These are phyloP conservation scores for Acanthisitta chloris DNA, from an alignment of 2,113 vertebrate species.

Conservation along the genomic window DNA sequence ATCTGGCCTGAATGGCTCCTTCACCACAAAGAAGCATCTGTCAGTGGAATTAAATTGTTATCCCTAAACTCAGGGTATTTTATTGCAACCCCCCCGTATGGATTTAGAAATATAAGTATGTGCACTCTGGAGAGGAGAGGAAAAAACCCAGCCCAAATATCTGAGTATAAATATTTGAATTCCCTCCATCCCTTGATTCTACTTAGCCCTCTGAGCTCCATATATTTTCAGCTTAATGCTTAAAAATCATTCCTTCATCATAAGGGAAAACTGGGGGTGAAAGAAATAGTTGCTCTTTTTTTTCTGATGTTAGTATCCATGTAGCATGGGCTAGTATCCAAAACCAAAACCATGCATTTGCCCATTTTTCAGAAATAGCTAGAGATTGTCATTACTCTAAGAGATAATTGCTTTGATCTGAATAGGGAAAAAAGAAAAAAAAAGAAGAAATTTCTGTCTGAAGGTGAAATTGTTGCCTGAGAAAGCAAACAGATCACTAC, in stretches of 20 bases:
- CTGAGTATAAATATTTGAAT: not conserved
- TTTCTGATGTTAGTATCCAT: not conserved
- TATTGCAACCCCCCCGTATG: not conserved
- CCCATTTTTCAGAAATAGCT: not conserved
- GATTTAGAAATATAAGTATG: not conserved
- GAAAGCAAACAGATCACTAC: not conserved
- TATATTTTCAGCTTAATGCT: not conserved
- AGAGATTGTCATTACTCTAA: not conserved
- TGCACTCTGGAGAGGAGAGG: not conserved
- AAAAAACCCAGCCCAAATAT: not conserved
- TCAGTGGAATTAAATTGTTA: not conserved
- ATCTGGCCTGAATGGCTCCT: not conserved
- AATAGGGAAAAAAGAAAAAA: not conserved
- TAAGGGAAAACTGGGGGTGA: not conserved
- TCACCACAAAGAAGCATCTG: not conserved
- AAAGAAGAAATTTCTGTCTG: not conserved
- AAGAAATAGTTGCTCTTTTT: not conserved
- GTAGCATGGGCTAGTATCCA: rapidly evolving
- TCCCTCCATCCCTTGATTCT: not conserved
- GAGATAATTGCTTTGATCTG: not conserved
- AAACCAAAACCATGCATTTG: rapidly evolving
- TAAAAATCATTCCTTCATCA: not conserved
- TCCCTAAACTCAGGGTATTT: not conserved
- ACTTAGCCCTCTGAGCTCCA: not conserved
- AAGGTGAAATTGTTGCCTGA: not conserved